Base-by-base conservation (phyloP, 2,113 vertebrate species). In the Marmota monax region DNA sequence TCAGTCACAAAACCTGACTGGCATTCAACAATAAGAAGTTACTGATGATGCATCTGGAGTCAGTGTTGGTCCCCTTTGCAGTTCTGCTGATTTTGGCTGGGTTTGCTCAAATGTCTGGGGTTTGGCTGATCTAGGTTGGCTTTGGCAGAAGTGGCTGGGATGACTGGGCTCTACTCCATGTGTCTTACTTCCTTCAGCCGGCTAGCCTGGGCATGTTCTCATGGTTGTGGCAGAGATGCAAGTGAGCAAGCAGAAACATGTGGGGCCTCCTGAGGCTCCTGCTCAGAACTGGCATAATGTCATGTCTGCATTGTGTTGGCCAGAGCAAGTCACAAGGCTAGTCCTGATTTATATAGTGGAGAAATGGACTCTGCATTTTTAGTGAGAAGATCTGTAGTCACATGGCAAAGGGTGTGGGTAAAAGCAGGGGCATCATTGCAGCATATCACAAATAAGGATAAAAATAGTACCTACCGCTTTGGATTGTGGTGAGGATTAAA, bases 31-130 rank as follows among this genome's bases (percentile, higher is more conserved):
- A 32, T 72, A 63, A 39, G 63, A 56, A 84, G 11, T 96, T 85
- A 82, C 34, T 58, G 63, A 58, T 39, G 63, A 27, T 84, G 42
- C 42, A 25, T 86, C 83, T 87, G 42, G 83, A 96, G 86, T 84
- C 65, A 23, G 79, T 80, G 78, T 78, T 67, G 22, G 83, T 86
- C 51, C 23, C 69, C 58, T 32, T 51, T 67, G 84, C 93, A 87
- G 79, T 37, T 80, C 82, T 85, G 85, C 73, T 96, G 94, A 89
- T 88, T 95, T 95, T 93, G 86, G 84, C 92, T 53, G 5, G 51
- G 63, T 48, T 80, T 86, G 42, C 51, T 89, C 12, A 1, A 45
- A 93, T 22, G 34, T 79, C 48, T 94, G 37, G 73, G 63, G 67
- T 6, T 89, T 91, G 89, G 96, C 92, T 34, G 17, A 58, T 86